Evolutionary conservation across 1,140 invertebrate genomes (phyloP).

Genomic region (Zaprionus taronus): DNA sequence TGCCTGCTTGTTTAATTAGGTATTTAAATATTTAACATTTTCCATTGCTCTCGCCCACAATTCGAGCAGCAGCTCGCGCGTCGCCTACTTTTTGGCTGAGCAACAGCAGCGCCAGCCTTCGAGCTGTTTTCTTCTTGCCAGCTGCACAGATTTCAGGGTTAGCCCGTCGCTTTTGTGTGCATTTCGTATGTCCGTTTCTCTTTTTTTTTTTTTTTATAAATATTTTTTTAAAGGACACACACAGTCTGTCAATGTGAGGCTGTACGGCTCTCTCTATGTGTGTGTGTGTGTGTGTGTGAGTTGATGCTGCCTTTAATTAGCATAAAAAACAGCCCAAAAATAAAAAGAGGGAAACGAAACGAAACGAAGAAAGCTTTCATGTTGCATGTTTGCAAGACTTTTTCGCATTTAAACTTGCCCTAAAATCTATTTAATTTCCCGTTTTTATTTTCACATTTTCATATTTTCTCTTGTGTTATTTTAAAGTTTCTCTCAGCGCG

Average conservation of each 20-base stretch:
- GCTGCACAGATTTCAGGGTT: slow-evolving; percentile 43
- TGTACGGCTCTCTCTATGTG: neutral
- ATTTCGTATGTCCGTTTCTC: slow-evolving; percentile 25
- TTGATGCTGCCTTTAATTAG: slow-evolving; percentile 59
- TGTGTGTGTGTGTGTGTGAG: slow-evolving; percentile 11
- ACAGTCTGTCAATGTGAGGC: slow-evolving; percentile 3
- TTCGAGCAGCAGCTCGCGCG: neutral
- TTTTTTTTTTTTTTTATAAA: slow-evolving; percentile 17
- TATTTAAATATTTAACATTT: slow-evolving; percentile 12
- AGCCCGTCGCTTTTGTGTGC: slow-evolving; percentile 45
- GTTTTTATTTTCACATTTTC: slow-evolving; percentile 38
- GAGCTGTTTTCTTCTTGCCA: slow-evolving; percentile 19
- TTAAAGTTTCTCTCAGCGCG: slow-evolving; percentile 60
- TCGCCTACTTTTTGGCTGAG: slow-evolving; percentile 20
- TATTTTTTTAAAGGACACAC: slow-evolving; percentile 43
- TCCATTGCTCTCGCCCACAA: neutral
- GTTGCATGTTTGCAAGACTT: slow-evolving; percentile 33
- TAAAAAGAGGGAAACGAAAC: slow-evolving; percentile 1
- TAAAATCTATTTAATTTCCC: slow-evolving; percentile 37
- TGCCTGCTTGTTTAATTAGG: slow-evolving; percentile 8
- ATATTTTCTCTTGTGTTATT: slow-evolving; percentile 65
- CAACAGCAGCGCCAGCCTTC: slow-evolving; percentile 32
- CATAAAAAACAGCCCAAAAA: slow-evolving; percentile 33
- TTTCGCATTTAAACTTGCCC: slow-evolving; percentile 48
- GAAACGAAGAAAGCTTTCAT: slow-evolving; percentile 1